Conservation (phyloP, 2,888 invertebrate species). For the Hypercompe scribonia region DNA sequence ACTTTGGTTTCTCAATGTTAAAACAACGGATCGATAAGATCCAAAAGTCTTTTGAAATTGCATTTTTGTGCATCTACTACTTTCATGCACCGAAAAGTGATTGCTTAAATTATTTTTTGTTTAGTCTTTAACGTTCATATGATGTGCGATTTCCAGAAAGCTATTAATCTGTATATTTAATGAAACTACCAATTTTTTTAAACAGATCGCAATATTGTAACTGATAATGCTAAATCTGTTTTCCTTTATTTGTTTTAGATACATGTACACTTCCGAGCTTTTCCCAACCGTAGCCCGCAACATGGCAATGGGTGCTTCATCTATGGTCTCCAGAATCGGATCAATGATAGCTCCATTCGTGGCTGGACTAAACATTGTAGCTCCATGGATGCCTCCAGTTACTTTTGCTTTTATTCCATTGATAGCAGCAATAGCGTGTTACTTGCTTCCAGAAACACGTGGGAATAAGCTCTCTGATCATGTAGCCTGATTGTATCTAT, state of each 20-base stretch:
- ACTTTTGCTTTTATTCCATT: conserved; percentile 55
- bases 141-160: too few relatives aligned
- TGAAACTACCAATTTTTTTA: too few relatives aligned
- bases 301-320: conserved; percentile 86
- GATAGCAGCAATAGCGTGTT: conserved; percentile 49
- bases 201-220: neutral
- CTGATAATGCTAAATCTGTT: neutral
- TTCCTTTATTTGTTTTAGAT: conserved; percentile 46
- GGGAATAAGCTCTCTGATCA: conserved; percentile 52
- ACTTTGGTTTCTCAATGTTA: too few relatives aligned
- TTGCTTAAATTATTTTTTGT: too few relatives aligned
- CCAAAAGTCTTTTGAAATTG: too few relatives aligned
- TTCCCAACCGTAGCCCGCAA: conserved; percentile 87
- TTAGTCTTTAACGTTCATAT: too few relatives aligned
- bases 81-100: too few relatives aligned
- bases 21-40: too few relatives aligned
- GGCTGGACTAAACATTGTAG: conserved; percentile 58
- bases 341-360: conserved; percentile 88
- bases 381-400: conserved; percentile 55
- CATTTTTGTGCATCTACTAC: too few relatives aligned
- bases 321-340: conserved; percentile 86
- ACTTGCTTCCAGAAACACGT: conserved; percentile 58
- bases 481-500: conserved; percentile 14
- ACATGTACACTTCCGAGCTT: conserved; percentile 83
- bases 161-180: too few relatives aligned